Base-by-base conservation (phyloP, 1,140 invertebrate species). In the Halesus radiatus region DNA sequence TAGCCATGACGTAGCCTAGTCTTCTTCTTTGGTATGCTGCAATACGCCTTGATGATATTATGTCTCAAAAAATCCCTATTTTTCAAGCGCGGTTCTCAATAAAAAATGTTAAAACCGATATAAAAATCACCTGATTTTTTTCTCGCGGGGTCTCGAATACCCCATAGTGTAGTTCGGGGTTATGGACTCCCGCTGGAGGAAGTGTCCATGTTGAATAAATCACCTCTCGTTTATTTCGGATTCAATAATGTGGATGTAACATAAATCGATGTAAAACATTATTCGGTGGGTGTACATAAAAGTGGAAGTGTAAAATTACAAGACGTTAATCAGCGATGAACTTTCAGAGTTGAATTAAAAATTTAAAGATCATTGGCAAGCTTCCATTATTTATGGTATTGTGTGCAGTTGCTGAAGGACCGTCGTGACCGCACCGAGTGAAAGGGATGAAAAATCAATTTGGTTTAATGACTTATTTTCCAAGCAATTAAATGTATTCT, bases 291-390 rank as follows among this genome's bases (percentile, higher is more conserved):
- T 66, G 29, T 16, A 32, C 56, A 60, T 60, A 60, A 60, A 60
- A 60, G 32, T n/a, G 29, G 22, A 32, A 66, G 62, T 66, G 62
- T 66, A 66, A 66, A 66, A 66, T 66, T 66, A 66, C 62, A 66
- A 29, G 62, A n/a, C 23, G n/a, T 66, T 32, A 66, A 66, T 66
- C 62, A 66, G 16, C 26, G 62, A 60, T 60, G 56, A 60, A 60
- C 18, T 23, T 60, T 60, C 56, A 18, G 18, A 45, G 37, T 23
- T 10, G 16, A 20, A 60, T 23, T 60, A 20, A 20, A 45, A 60
- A 23, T 60, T 60, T 60, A 60, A 60, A 60, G 56, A 23, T 60
- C 56, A 22, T 60, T 23, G 56, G 37, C 37, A 45, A 10, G 37
- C 8, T 45, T 45, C 1, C 37, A 45, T 45, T 45, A 45, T 45